These are phyloP conservation scores for Ophraella communa DNA, from an alignment of 2,888 invertebrate genomes.

Conservation along the genomic window DNA sequence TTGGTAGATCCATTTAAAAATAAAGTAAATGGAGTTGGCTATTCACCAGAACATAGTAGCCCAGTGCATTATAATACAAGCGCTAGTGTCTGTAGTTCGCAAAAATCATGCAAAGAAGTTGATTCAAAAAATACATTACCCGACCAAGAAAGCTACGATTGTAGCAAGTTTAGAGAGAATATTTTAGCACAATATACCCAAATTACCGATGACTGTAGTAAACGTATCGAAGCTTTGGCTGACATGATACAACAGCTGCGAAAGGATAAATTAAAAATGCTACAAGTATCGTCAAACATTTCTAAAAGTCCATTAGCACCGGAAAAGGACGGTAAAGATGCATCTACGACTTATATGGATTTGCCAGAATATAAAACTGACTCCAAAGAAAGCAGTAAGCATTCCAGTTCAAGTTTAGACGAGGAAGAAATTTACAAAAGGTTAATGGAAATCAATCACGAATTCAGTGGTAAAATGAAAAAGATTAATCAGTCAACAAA, in stretches of 20 bases:
- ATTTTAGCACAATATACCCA: conserved; percentile 57
- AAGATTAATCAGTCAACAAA: conserved; percentile 21
- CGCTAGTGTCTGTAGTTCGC: conserved; percentile 10
- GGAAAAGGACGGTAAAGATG: conserved; percentile 43
- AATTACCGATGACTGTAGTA: conserved; percentile 63
- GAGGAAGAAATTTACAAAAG: conserved; percentile 44
- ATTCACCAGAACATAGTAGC: conserved; percentile 35
- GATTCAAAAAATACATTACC: neutral
- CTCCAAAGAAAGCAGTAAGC: conserved; percentile 33
- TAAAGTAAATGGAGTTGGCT: conserved; percentile 41
- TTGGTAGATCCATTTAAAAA: neutral
- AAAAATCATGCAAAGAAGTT: conserved; percentile 4
- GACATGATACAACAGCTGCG: conserved; percentile 66
- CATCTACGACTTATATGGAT: conserved; percentile 52
- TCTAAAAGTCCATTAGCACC: neutral
- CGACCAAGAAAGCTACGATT: conserved; percentile 23
- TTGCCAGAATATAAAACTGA: conserved; percentile 43
- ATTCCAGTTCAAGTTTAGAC: conserved; percentile 39
- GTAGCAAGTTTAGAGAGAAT: conserved; percentile 25
- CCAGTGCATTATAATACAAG: conserved; percentile 30
- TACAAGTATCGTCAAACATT: conserved; percentile 44
- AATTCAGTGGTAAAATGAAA: conserved; percentile 48
- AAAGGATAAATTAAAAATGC: conserved; percentile 63
- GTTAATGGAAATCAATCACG: conserved; percentile 51
- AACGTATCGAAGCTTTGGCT: conserved; percentile 65